Conservation (phyloP, 1,140 invertebrate genomes). For the Lutraria rhynchaena region DNA sequence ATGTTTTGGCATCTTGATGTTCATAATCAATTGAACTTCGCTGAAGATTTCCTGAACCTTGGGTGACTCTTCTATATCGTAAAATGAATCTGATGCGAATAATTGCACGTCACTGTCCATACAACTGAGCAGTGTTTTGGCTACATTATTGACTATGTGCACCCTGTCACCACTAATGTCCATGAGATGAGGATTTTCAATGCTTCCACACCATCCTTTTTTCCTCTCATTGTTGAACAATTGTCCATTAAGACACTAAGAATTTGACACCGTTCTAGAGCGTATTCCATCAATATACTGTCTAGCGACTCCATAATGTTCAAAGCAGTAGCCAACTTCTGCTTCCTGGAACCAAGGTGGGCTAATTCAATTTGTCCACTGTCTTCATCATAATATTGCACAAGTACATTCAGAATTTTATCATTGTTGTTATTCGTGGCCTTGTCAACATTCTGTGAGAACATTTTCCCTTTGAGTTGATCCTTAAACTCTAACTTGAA, state of each 20-base stretch:
- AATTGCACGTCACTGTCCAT: slow-evolving; percentile 1
- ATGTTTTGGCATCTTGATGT: neutral
- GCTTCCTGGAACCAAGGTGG: slow-evolving; percentile 26
- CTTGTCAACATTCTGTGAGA: slow-evolving; percentile 59
- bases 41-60: slow-evolving; percentile 3
- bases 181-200: slow-evolving; percentile 33
- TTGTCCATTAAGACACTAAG: slow-evolving; percentile 54
- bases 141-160: slow-evolving; percentile 46
- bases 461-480: slow-evolving; percentile 24
- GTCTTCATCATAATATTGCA: slow-evolving; percentile 50
- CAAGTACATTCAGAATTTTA: slow-evolving; percentile 54
- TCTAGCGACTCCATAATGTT: slow-evolving; percentile 18
- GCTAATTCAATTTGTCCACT: neutral
- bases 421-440: slow-evolving; percentile 58
- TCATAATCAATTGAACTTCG: neutral
- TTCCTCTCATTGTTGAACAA: slow-evolving; percentile 50
- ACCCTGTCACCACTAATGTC: slow-evolving; percentile 55
- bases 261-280: slow-evolving; percentile 33
- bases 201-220: slow-evolving; percentile 25
- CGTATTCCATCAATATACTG: slow-evolving; percentile 20
- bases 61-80: slow-evolving; percentile 30
- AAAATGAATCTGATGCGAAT: neutral
- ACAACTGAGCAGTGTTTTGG: slow-evolving; percentile 25
- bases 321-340: slow-evolving; percentile 23
- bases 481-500: slow-evolving; percentile 46